Percentiles rank a stretch among this genome's conserved stretches.
These are phyloP conservation scores for Alsophila aescularia DNA, from an alignment of 2,888 invertebrate genomes.

Conservation along the genomic window DNA sequence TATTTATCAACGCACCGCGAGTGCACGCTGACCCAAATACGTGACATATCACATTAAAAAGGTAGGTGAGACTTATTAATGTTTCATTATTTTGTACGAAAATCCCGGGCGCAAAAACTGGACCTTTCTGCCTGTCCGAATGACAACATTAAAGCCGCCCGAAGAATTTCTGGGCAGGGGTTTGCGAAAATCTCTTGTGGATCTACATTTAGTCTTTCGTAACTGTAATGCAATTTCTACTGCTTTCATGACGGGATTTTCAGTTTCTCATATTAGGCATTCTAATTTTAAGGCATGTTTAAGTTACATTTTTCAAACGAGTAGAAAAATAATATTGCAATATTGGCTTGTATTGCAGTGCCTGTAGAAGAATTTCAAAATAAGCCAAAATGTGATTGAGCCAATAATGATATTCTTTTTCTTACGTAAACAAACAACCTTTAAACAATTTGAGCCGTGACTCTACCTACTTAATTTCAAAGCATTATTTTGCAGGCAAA, in stretches of 20 bases:
- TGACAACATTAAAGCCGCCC: slow-evolving; percentile 67
- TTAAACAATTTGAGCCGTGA: slow-evolving; percentile 12
- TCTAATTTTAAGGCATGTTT: slow-evolving; percentile 3
- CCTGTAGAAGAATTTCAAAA: not conserved
- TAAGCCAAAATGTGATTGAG: not conserved
- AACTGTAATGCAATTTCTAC: slow-evolving; percentile 38
- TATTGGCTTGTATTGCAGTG: no score
- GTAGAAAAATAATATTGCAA: not conserved
- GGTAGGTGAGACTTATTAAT: slow-evolving; percentile 70
- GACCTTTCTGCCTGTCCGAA: slow-evolving; percentile 66
- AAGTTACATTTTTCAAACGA: not conserved
- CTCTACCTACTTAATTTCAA: slow-evolving; percentile 19
- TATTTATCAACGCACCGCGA: slow-evolving; percentile 55
- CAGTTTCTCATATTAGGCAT: slow-evolving; percentile 13
- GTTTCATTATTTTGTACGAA: slow-evolving; percentile 69
- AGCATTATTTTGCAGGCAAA: slow-evolving; percentile 25
- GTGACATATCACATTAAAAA: slow-evolving; percentile 60
- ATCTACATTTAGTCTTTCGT: slow-evolving; percentile 36
- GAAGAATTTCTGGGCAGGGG: slow-evolving; percentile 47
- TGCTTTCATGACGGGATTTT: slow-evolving; percentile 3
- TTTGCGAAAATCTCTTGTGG: slow-evolving; percentile 49
- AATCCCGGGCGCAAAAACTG: slow-evolving; percentile 64
- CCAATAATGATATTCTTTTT: not conserved
- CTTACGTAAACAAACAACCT: not conserved
- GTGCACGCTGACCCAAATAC: slow-evolving; percentile 59